These are phyloP conservation scores for Trisateles emortualis DNA, from an alignment of 2,888 invertebrate species.

Conservation along the genomic window DNA sequence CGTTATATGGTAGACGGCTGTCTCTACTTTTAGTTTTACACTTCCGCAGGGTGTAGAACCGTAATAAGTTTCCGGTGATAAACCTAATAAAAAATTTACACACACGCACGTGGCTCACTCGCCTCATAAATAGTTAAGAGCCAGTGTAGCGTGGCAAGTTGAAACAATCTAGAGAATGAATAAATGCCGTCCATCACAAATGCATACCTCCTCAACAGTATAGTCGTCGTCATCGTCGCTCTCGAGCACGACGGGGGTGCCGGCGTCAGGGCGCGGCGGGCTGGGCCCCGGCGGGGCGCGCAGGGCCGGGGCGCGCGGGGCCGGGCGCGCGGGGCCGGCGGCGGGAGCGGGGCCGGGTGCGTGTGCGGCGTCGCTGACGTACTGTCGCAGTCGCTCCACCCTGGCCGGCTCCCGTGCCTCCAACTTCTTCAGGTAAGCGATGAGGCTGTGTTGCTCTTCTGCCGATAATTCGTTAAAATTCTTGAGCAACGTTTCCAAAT, in stretches of 20 bases:
- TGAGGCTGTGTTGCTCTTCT: slow-evolving; percentile 94
- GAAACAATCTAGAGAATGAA: too few relatives aligned
- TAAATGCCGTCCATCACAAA: too few relatives aligned
- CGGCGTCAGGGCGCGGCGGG: not conserved
- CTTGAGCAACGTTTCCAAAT: slow-evolving; percentile 92
- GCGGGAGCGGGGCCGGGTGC: slow-evolving; percentile 31
- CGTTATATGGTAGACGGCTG: too few relatives aligned
- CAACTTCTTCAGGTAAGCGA: slow-evolving; percentile 93
- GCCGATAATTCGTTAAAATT: slow-evolving; percentile 92
- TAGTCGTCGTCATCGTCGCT: slow-evolving; percentile 93
- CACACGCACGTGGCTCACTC: slow-evolving; percentile 3
- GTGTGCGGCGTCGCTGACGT: slow-evolving; percentile 86
- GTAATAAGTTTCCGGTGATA: too few relatives aligned
- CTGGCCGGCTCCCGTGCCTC: slow-evolving; percentile 92
- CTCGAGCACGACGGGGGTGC: slow-evolving; percentile 55
- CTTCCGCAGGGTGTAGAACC: too few relatives aligned
- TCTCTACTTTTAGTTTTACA: too few relatives aligned
- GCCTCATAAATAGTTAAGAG: too few relatives aligned
- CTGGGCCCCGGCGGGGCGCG: not conserved
- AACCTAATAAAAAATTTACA: not conserved
- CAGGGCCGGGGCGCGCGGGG: slow-evolving; percentile 5
- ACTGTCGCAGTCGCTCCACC: slow-evolving; percentile 92
- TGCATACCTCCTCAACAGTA: slow-evolving; percentile 91
- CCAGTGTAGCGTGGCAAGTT: too few relatives aligned
- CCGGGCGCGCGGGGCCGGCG: slow-evolving; percentile 11